Percentiles rank a stretch among this genome's conserved stretches.
These are phyloP conservation scores for Anguilla rostrata DNA, from an alignment of 2,113 vertebrate species.

Conservation along the genomic window DNA sequence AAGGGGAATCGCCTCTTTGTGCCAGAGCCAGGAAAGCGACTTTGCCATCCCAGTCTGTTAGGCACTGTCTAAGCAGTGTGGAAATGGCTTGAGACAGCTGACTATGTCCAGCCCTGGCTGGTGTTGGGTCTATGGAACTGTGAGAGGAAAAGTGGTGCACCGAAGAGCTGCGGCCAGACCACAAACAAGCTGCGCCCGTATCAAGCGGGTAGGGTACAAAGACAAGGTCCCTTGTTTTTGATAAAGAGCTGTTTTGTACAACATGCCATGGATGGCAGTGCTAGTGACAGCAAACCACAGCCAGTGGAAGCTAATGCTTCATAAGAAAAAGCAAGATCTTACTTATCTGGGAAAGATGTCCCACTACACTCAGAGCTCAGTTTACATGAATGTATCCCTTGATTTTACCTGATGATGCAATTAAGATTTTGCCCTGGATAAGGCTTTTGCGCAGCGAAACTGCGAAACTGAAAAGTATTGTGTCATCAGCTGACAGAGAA, in stretches of 20 bases:
- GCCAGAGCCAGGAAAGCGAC: background rate
- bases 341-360: background rate
- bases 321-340: background rate
- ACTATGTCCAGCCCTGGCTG: slow-evolving; percentile 17
- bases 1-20: background rate
- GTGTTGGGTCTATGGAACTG: background rate
- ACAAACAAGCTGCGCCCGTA: background rate
- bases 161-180: background rate
- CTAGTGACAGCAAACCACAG: background rate
- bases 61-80: slow-evolving; percentile 15
- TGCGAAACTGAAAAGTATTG: background rate
- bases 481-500: background rate
- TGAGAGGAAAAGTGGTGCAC: slow-evolving; percentile 5
- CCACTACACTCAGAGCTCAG: background rate
- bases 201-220: background rate
- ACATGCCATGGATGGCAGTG: background rate
- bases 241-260: background rate
- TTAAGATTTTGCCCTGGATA: background rate
- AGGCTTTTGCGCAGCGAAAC: background rate
- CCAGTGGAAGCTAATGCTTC: background rate
- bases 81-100: slow-evolving; percentile 16
- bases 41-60: background rate
- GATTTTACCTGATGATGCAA: background rate
- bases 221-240: background rate
- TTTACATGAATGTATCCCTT: background rate